Evolutionary conservation across 2,888 invertebrate species (phyloP), one percentile per base, ranked within the genome.

Genomic region (Lamellibrachia satsuma): DNA sequence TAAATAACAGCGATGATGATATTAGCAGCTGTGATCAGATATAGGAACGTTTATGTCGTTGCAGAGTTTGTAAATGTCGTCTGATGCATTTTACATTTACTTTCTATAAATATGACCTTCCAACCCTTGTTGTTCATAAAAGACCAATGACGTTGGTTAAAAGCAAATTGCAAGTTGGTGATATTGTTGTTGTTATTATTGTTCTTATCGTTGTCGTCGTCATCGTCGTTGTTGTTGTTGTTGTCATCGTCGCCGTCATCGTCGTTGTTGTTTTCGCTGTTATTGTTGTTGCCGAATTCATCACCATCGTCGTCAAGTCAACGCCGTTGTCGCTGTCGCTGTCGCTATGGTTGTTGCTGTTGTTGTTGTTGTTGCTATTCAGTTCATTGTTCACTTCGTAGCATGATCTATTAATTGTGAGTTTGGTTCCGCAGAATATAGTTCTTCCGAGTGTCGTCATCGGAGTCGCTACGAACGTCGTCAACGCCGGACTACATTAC

Each of bases 371-470:
- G 39, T 39, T 39, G 39, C 39, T 39, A 39, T 1, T 39, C 39
- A 39, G 39, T 39, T 39, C 39, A 39, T 39, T 39, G 39, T 39
- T 39, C 39, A 39, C 39, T 39, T 39, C 39, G 39, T 39, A 39
- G 39, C 39, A 39, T 39, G 39, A 39, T 39, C 1, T 39, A 0
- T 39, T 39, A 39, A 39, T 39, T 39, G 39, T 39, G 39, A 39
- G 39, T 57, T 57, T 57, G 57, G 8, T 11, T 90, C 91, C 93
- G 15, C 92, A 95, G 94, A 94, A 94, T 90, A 94, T 95, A 27
- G 94, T 95, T 27, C 75, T 94, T 15, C 95, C 95, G 55, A 94
- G 93, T 52, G 92, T 94, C 11, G 90, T 94, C 7, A 94, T 94
- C 52, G 94, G 94, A 8, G 11, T 94, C 6, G 51, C 93, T 4